Conservation (phyloP, 2,888 invertebrate genomes). For the Metalampra italica region DNA sequence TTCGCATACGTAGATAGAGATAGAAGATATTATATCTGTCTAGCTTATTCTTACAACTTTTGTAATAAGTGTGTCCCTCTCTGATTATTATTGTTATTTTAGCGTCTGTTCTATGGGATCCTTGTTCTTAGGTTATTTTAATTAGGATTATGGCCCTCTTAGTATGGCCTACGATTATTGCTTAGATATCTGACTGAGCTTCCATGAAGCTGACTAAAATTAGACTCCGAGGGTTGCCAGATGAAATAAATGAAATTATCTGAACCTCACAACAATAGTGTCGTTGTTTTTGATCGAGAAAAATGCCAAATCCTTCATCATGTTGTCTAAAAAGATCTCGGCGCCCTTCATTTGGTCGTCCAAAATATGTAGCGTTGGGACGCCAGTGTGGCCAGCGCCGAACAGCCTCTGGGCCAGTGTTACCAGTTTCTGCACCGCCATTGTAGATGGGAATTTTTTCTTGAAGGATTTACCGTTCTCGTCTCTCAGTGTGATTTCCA, state of each 20-base stretch:
- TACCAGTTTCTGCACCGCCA: slow-evolving; percentile 90
- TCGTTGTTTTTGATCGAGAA: slow-evolving; percentile 93
- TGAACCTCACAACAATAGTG: slow-evolving; percentile 84
- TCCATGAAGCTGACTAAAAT: no score
- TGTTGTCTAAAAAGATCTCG: slow-evolving; percentile 88
- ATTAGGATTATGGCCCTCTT: no score
- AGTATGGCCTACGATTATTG: no score
- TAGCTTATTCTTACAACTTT: no score
- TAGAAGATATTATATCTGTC: no score
- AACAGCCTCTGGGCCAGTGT: slow-evolving; percentile 89
- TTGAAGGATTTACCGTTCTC: slow-evolving; percentile 78
- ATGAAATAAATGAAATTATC: slow-evolving; percentile 34
- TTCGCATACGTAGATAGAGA: no score
- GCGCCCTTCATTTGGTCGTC: slow-evolving; percentile 80
- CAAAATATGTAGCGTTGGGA: slow-evolving; percentile 67
- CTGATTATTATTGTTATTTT: no score
- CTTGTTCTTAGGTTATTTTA: no score
- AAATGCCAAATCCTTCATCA: slow-evolving; percentile 88
- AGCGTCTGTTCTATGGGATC: no score
- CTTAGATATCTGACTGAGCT: no score
- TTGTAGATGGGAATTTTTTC: slow-evolving; percentile 87
- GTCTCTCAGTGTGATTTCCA: slow-evolving; percentile 75
- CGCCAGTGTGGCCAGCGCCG: slow-evolving; percentile 49
- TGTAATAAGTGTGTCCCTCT: no score
- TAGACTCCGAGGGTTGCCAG: slow-evolving; percentile 6